These are phyloP conservation scores for Cyprinella venusta DNA, from an alignment of 2,797 vertebrate genomes.

Conservation along the genomic window DNA sequence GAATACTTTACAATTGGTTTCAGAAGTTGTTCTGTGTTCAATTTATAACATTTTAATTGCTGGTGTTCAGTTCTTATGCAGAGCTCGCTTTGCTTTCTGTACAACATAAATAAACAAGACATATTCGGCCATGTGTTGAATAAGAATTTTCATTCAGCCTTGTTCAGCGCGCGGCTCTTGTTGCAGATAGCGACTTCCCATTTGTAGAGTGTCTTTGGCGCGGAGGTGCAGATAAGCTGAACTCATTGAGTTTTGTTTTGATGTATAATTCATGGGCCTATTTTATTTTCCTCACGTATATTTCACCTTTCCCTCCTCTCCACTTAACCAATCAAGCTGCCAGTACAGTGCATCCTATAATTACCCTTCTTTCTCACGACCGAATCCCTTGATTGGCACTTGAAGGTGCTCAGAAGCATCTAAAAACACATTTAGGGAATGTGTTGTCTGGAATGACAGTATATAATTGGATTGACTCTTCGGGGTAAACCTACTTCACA, in stretches of 20 bases:
- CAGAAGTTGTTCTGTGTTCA: background rate
- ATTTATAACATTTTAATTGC: slow-evolving; percentile 29
- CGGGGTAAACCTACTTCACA: background rate
- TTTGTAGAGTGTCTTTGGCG: slow-evolving; percentile 7
- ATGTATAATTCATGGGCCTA: slow-evolving; percentile 51
- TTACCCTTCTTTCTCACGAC: slow-evolving; percentile 32
- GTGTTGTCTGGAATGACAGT: slow-evolving; percentile 14
- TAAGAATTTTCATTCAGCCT: slow-evolving; percentile 37
- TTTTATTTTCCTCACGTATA: slow-evolving; percentile 55
- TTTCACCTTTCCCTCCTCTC: slow-evolving; percentile 35
- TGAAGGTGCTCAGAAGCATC: slow-evolving; percentile 24
- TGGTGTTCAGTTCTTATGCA: slow-evolving; percentile 27
- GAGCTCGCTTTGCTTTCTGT: slow-evolving; percentile 8
- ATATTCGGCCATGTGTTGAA: slow-evolving; percentile 32
- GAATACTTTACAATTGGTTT: background rate
- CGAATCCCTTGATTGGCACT: slow-evolving; percentile 29
- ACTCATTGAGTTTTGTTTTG: slow-evolving; percentile 47
- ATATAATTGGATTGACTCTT: slow-evolving; percentile 39
- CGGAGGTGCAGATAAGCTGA: slow-evolving; percentile 38
- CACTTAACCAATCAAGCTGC: slow-evolving; percentile 52
- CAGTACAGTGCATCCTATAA: slow-evolving; percentile 51
- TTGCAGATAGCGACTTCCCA: slow-evolving; percentile 21
- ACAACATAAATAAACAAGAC: slow-evolving; percentile 51
- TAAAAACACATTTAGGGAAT: slow-evolving; percentile 33
- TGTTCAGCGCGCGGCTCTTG: slow-evolving; percentile 12